Conservation (phyloP, 1,140 invertebrate species). For the Pogonomyrmex barbatus region DNA sequence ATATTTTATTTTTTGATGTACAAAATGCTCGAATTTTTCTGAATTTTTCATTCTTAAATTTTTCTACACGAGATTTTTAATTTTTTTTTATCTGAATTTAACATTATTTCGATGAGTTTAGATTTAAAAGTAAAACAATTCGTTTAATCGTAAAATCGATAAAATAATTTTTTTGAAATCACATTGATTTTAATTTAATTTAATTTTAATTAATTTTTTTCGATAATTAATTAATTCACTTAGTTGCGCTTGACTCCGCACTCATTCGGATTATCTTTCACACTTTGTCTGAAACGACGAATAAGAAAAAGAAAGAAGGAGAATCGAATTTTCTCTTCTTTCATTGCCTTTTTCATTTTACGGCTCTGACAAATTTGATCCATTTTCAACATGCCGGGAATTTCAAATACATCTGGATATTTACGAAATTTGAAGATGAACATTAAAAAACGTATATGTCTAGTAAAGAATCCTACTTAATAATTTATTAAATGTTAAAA, state of each 20-base stretch:
- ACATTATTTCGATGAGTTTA: not conserved
- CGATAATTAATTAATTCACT: not conserved
- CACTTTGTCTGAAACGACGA: not conserved
- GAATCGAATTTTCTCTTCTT: not conserved
- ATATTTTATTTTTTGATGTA: not conserved
- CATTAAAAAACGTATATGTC: conserved; percentile 65
- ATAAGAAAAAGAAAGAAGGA: not conserved
- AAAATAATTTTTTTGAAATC: not conserved
- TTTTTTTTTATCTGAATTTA: not conserved
- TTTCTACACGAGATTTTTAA: not conserved
- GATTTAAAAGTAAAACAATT: not conserved
- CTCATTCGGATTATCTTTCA: not conserved
- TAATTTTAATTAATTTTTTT: not conserved
- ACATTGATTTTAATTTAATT: not conserved
- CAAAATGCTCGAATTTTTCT: not conserved
- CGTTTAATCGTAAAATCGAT: not conserved
- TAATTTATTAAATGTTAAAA: conserved; percentile 70
- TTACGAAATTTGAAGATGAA: conserved; percentile 56
- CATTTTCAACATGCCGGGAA: conserved; percentile 40
- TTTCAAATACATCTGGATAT: conserved; percentile 20
- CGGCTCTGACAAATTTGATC: not conserved
- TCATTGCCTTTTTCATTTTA: not conserved
- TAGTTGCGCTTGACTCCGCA: not conserved
- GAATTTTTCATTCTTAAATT: not conserved
- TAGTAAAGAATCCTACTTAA: conserved; percentile 59